Evolutionary conservation across 2,797 vertebrate species (phyloP).

Genomic region (Pseudochromis fuscus): DNA sequence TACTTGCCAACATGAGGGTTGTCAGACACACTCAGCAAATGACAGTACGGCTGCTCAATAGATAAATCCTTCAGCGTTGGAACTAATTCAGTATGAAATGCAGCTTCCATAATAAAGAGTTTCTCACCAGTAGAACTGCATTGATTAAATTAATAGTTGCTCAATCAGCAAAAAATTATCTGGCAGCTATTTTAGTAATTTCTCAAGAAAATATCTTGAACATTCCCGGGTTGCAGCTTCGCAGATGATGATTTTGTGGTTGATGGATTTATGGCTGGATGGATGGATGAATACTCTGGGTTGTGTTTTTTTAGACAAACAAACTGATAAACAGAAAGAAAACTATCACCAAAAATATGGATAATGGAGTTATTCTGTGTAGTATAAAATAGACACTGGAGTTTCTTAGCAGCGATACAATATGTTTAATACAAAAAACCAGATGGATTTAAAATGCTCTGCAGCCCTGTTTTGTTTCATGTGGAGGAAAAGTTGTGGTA

Average conservation of each 20-base stretch:
- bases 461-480: not conserved
- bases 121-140: not conserved
- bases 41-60: too few species aligned
- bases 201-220: too few species aligned
- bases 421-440: not conserved
- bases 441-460: not conserved
- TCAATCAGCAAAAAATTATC: not conserved
- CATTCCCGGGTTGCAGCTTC: not conserved
- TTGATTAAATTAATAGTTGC: not conserved
- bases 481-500: not conserved
- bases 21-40: not conserved
- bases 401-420: not conserved
- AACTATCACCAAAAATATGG: too few species aligned
- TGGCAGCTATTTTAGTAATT: not conserved
- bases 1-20: not conserved
- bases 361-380: too few species aligned
- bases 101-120: not conserved
- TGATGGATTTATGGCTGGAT: too few species aligned
- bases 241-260: not conserved
- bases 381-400: too few species aligned
- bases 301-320: too few species aligned
- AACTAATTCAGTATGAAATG: too few species aligned
- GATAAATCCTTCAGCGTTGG: too few species aligned
- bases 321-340: too few species aligned
- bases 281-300: too few species aligned